A percentile compares a stretch with the other conserved stretches of the same genome.
Evolutionary conservation across 2,113 vertebrate species (phyloP).

Genomic region (Hemicordylus capensis): DNA sequence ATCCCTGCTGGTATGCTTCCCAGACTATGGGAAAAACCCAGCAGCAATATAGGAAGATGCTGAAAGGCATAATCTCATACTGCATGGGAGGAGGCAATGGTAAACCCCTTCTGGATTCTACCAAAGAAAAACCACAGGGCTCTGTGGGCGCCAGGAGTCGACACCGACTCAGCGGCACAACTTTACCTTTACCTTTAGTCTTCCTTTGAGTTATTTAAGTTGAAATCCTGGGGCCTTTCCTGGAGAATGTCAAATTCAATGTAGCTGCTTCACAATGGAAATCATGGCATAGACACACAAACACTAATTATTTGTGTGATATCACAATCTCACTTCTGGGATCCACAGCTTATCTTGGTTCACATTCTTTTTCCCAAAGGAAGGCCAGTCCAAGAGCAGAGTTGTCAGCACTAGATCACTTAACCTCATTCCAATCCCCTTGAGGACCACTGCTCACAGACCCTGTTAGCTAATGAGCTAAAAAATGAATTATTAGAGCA

Average conservation of each 20-base stretch:
- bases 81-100: too few species aligned
- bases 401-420: constrained; percentile 73
- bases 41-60: too few species aligned
- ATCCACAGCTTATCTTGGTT: constrained; percentile 44
- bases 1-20: too few species aligned
- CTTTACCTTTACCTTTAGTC: too few species aligned
- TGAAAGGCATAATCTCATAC: too few species aligned
- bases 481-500: constrained; percentile 80
- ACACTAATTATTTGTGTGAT: constrained; percentile 20
- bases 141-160: too few species aligned
- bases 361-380: constrained; percentile 61
- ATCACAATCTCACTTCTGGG: constrained; percentile 43
- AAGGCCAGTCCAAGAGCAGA: constrained; percentile 80
- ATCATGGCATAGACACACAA: not conserved
- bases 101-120: too few species aligned
- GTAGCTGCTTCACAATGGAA: not conserved
- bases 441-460: constrained; percentile 74
- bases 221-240: constrained; percentile 23
- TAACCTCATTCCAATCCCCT: constrained; percentile 64
- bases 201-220: not conserved
- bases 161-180: too few species aligned
- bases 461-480: constrained; percentile 83
- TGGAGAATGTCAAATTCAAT: not conserved
- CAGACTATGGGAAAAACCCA: too few species aligned
- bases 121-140: too few species aligned